These are phyloP conservation scores for Psephotus haematonotus DNA, from an alignment of 2,113 vertebrate genomes.

Conservation along the genomic window DNA sequence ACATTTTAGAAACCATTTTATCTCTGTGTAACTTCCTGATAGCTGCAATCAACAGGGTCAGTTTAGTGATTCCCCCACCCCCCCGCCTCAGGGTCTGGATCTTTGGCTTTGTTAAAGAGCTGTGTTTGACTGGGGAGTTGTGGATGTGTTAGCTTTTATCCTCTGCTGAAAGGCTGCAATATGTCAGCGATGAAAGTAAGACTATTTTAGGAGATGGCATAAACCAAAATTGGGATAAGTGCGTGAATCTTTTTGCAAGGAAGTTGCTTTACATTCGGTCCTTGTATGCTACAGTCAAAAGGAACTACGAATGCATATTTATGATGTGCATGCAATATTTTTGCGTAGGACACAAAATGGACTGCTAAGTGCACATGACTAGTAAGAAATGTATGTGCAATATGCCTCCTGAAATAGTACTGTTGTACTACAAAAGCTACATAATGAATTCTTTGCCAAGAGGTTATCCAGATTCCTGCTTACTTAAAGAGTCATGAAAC, in stretches of 20 bases:
- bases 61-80: neutral
- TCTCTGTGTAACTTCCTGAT: neutral
- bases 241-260: neutral
- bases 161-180: neutral
- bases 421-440: neutral
- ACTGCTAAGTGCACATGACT: neutral
- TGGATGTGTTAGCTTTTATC: neutral
- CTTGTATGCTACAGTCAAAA: neutral
- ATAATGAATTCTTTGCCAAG: neutral
- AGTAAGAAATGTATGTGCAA: neutral
- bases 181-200: neutral
- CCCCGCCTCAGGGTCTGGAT: neutral
- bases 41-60: conserved; percentile 2
- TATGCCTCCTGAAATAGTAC: neutral
- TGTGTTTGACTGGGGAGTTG: neutral
- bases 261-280: neutral
- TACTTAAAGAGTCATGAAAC: neutral
- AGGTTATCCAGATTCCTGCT: neutral
- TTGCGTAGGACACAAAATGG: neutral
- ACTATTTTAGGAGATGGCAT: neutral
- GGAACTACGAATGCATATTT: neutral
- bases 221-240: neutral
- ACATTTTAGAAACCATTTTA: neutral
- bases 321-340: neutral
- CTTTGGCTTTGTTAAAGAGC: neutral